These are phyloP conservation scores for Lethenteron camtschaticum DNA, from an alignment of 2,113 vertebrate species.

Conservation along the genomic window DNA sequence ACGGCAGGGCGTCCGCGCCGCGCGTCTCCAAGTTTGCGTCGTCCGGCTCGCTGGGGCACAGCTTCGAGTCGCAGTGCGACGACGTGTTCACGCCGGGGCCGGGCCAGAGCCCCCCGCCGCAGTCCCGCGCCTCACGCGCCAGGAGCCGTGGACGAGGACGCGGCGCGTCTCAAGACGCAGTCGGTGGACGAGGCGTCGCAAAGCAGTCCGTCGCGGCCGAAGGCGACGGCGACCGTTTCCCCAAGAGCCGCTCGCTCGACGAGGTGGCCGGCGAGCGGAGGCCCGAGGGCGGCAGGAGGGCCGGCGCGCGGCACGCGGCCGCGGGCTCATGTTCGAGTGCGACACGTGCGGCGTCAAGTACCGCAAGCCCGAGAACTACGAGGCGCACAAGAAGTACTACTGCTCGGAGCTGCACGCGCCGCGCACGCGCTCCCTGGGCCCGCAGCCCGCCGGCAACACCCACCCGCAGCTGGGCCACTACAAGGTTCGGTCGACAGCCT, in stretches of 20 bases:
- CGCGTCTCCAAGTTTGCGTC: neutral
- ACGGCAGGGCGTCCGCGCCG: neutral
- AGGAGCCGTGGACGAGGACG: neutral
- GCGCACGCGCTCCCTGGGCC: slow-evolving; percentile 15
- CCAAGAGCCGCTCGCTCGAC: neutral
- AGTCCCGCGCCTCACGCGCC: neutral
- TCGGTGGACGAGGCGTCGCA: no score
- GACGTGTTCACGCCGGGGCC: slow-evolving; percentile 1
- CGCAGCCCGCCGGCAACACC: slow-evolving; percentile 11
- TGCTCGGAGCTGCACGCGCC: slow-evolving; percentile 43
- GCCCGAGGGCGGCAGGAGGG: neutral
- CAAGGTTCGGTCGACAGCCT: slow-evolving; percentile 43
- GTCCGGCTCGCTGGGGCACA: neutral
- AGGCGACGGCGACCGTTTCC: neutral
- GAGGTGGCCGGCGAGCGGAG: no score
- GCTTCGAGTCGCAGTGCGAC: slow-evolving; percentile 1
- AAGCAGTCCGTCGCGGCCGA: neutral
- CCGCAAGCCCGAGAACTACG: slow-evolving; percentile 48
- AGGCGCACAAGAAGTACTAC: slow-evolving; percentile 48
- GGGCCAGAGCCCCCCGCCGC: neutral
- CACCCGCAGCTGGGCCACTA: slow-evolving; percentile 74
- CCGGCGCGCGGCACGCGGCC: neutral
- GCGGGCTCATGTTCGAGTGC: slow-evolving; percentile 46
- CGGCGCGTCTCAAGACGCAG: no score
- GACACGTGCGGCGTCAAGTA: slow-evolving; percentile 48